Percentiles rank a stretch among this genome's conserved stretches.
These are phyloP conservation scores for Silurus lanzhouensis DNA, from an alignment of 2,797 vertebrate genomes.

Conservation along the genomic window DNA sequence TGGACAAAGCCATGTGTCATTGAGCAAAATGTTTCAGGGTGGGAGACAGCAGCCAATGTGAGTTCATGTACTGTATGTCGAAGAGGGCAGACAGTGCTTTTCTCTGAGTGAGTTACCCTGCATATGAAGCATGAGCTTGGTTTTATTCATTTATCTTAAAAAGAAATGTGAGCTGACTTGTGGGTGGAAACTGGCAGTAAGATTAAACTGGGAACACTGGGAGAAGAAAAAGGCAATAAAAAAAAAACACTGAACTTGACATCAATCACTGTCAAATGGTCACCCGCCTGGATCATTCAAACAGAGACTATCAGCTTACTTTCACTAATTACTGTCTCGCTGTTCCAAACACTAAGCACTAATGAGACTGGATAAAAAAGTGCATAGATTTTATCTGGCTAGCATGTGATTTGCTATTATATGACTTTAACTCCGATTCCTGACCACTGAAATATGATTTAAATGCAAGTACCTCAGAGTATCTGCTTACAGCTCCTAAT, in stretches of 20 bases:
- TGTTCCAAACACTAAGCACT: neutral
- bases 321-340: neutral
- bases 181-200: neutral
- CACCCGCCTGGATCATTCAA: neutral
- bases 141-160: neutral
- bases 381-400: neutral
- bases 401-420: neutral
- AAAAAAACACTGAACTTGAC: neutral
- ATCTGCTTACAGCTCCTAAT: neutral
- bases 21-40: neutral
- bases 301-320: neutral
- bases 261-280: neutral
- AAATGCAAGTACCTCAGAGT: neutral
- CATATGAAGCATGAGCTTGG: neutral
- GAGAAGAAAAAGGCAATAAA: neutral
- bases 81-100: neutral
- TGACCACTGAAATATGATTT: neutral
- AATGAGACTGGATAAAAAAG: neutral
- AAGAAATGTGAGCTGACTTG: neutral
- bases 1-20: neutral
- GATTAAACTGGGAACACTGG: neutral
- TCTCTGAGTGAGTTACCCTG: neutral
- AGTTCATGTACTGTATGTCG: neutral
- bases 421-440: neutral
- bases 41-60: neutral